Base-by-base conservation (phyloP, 2,113 vertebrate genomes). In the Phocoena sinus region DNA sequence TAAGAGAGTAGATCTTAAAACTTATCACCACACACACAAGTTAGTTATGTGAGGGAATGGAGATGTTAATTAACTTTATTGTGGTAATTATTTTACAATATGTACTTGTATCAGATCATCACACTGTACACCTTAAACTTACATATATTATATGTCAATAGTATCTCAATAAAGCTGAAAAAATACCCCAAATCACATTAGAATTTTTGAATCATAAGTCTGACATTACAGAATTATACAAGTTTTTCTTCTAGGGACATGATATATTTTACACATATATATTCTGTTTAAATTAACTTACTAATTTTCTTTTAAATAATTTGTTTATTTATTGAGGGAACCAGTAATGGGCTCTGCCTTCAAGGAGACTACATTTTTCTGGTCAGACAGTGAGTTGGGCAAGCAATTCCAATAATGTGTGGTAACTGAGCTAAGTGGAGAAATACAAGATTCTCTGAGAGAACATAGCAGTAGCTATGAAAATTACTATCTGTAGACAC, bases 191-290 rank as follows among this genome's bases (percentile, higher is more conserved):
- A 96, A 76, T 67, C 50, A 76, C 26, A 36, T 62, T 63, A 65
- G n/a, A 63, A 77, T 73, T 86, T 96, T 58, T 50, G 47, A 68
- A 67, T 85, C 31, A 86, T 58, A 90, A 88, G 58, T 71, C 28
- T 93, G 81, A 93, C 36, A 84, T 85, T 79, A 85, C 73, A 86
- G 56, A 93, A 53, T 90, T 65, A 93, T 12, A 41, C 63, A 94
- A 58, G 81, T 47, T 31, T 85, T 84, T 94, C 8, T 80, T 65
- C 18, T 53, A n/a, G 33, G 18, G 26, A 47, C 14, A 88, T 82
- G 91, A 26, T 81, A 23, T 73, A 79, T 87, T 92, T 96, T 74
- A 20, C 3, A 68, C 7, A 44, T 41, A 36, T 65, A 26, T 88
- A 56, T 79, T 94, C 33, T 6, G 28, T 63, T 89, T 94, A 36